Conservation (phyloP, 2,797 vertebrate species). For the Sebastes flavidus region DNA sequence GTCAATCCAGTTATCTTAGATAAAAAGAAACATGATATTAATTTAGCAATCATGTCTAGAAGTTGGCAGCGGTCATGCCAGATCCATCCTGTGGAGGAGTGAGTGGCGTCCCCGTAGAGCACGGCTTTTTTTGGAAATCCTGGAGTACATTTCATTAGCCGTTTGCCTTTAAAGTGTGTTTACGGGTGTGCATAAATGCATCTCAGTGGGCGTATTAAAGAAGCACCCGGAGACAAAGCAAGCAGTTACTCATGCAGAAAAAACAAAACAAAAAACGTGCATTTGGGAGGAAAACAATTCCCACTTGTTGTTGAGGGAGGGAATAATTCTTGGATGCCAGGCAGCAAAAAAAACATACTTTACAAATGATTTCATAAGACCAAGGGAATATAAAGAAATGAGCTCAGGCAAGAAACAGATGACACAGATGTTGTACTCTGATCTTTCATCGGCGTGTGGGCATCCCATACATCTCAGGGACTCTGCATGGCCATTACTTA, state of each 20-base stretch:
- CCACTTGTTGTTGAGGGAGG: constrained; percentile 20
- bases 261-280: constrained; percentile 37
- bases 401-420: constrained; percentile 35
- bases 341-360: constrained; percentile 13
- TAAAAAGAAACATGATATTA: constrained; percentile 33
- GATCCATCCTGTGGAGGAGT: constrained; percentile 37
- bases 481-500: constrained; percentile 49
- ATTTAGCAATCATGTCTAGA: constrained; percentile 23
- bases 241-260: constrained; percentile 51
- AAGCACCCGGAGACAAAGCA: constrained; percentile 57
- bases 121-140: constrained; percentile 4
- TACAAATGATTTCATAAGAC: constrained; percentile 48
- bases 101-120: constrained; percentile 23
- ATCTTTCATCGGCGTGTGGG: constrained; percentile 46
- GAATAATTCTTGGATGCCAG: constrained; percentile 42
- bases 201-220: constrained; percentile 56
- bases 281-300: constrained; percentile 49
- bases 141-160: constrained; percentile 46
- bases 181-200: constrained; percentile 44
- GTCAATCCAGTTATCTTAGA: constrained; percentile 24
- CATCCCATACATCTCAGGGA: constrained; percentile 26
- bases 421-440: constrained; percentile 48
- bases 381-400: constrained; percentile 36
- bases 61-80: constrained; percentile 40
- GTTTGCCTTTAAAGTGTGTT: constrained; percentile 53